phyloP scores from a whole-genome alignment of 2,113 vertebrate genomes.

The Ivindomyrus marchei region DNA sequence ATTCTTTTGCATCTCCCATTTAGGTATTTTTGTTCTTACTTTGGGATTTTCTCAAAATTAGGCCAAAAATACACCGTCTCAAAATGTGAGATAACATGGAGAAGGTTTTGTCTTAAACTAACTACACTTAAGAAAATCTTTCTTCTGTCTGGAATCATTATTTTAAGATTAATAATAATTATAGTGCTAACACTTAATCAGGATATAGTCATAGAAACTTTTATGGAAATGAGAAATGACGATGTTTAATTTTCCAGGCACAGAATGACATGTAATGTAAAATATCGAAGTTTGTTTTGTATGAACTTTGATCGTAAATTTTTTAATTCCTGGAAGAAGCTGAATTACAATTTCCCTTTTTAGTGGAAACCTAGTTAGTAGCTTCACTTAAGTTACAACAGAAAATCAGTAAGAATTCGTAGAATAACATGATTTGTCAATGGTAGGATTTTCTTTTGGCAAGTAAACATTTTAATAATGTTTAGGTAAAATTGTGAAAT shows the following conservation, averaged over 20 bases:
- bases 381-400: not conserved
- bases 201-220: not conserved
- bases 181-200: conserved; percentile 20
- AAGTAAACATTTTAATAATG: not conserved
- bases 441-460: not conserved
- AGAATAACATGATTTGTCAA: not conserved
- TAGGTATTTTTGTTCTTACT: conserved; percentile 43
- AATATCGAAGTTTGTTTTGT: not conserved
- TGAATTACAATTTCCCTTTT: not conserved
- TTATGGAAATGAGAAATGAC: not conserved
- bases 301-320: not conserved
- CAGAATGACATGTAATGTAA: not conserved
- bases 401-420: not conserved
- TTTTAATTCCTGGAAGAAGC: not conserved
- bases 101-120: conserved; percentile 19
- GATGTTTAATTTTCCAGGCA: not conserved
- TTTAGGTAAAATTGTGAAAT: not conserved
- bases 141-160: conserved; percentile 41
- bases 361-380: not conserved
- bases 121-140: conserved; percentile 24
- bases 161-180: conserved; percentile 29
- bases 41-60: conserved; percentile 33
- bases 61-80: conserved; percentile 33
- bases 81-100: not conserved
- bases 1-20: conserved; percentile 38